Percentiles rank a stretch among this genome's conserved stretches.
Evolutionary conservation across 2,797 vertebrate genomes (phyloP).

Genomic region (Picus viridis): DNA sequence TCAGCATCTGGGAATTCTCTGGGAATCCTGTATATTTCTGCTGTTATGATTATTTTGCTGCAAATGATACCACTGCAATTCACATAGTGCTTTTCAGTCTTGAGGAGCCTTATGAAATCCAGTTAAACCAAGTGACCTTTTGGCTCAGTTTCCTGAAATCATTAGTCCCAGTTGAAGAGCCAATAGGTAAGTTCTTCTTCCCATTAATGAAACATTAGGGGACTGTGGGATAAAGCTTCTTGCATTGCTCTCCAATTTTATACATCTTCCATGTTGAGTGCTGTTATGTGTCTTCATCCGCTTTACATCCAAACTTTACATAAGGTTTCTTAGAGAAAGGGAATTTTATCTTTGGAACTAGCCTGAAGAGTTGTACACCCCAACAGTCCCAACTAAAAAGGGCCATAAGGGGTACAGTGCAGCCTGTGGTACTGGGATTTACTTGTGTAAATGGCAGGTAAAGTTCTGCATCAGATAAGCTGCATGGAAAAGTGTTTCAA

Average conservation of each 20-base stretch:
- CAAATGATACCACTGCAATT: slow-evolving; percentile 90
- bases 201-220: neutral
- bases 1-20: slow-evolving; percentile 97
- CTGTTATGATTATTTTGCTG: slow-evolving; percentile 95
- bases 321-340: neutral
- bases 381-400: neutral
- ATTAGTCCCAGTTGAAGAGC: slow-evolving; percentile 88
- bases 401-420: neutral
- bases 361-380: neutral
- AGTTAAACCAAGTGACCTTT: slow-evolving; percentile 95
- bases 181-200: slow-evolving; percentile 82
- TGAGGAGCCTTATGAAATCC: slow-evolving; percentile 96
- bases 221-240: neutral
- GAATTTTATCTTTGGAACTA: neutral
- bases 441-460: neutral
- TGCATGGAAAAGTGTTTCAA: neutral
- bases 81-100: slow-evolving; percentile 94
- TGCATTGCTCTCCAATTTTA: neutral
- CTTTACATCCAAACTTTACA: neutral
- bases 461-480: neutral
- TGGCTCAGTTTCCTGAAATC: slow-evolving; percentile 97
- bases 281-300: neutral
- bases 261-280: neutral
- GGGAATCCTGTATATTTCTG: slow-evolving; percentile 96
- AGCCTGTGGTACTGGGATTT: neutral